Base-by-base conservation (phyloP, 2,113 vertebrate genomes). In the Laticauda colubrina region DNA sequence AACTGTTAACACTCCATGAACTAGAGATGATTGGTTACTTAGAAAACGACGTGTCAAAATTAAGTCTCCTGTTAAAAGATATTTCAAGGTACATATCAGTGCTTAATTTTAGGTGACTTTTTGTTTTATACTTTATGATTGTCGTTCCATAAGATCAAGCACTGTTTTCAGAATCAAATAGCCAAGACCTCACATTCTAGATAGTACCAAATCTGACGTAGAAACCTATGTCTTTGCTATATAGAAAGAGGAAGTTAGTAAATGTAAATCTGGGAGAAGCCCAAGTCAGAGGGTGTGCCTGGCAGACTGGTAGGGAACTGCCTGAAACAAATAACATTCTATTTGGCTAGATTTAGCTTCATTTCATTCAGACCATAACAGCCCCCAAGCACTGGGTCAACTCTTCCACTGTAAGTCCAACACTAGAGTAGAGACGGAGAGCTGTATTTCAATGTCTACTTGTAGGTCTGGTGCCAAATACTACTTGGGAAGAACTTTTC, bases 1-100 rank as follows among this genome's bases (percentile, higher is more conserved):
- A 99, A 95, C 98, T 99, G 61, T 97, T 99, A 86, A 99, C 98
- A 29, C 98, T 99, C 59, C 98, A 97, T 75, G 99, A 99, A 93
- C 97, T 99, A 1, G 97, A 99, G 96, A 99, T 99, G 93, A 98
- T 99, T 56, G 98, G 97, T 95, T 99, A 98, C 18, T 93, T 98
- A 14, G 98, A 98, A 96, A 99, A 98, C 34, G 98, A 99, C 8
- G 98, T 99, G 91, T 99, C 99, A 0, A 97, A 98, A 91, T 95
- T 98, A 96, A 99, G 99, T 91, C 98, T 99, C 51, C 94, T 96
- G 0, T 96, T 99, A 61, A 98, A 98, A 94, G 97, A 97, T 88
- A 99, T 99, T 89, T 98, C 99, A 51, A 94, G 98, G 99, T 99
- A 96, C 96, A 96, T 48, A 18, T 51, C 11, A 48, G 57, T 85